Base-by-base conservation (phyloP, 2,797 vertebrate genomes). In the Euthynnus affinis region DNA sequence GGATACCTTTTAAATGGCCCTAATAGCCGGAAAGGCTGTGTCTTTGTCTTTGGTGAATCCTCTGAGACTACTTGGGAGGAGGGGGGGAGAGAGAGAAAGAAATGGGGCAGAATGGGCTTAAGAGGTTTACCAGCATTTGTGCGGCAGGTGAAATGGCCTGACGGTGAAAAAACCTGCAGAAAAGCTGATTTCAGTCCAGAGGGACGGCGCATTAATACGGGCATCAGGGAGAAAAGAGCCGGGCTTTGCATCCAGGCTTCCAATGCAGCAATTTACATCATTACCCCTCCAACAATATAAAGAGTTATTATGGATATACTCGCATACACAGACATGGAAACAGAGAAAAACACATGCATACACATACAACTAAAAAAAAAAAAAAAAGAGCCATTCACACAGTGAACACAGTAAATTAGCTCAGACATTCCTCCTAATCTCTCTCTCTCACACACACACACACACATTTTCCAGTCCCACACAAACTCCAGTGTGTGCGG, bases 51-150 rank as follows among this genome's bases (percentile, higher is more conserved):
- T 5, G 56, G 64, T 34, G 67, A 76, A 51, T 85, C 91, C 86
- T 82, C 64, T 13, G 84, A 81, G 89, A 76, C 74, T 23, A 25
- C 67, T 44, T 42, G 58, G 60, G 85, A 63, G 74, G 64, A 53
- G 55, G 40, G 84, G 62, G 72, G 64, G 58, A 57, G 44, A 49
- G 66, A 44, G 68, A 52, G 76, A 69, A 65, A 87, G 78, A 81
- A 82, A 81, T 72, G 77, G 78, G 80, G 89, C 64, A 79, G 82
- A 87, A 73, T 71, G 63, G 77, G 73, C 82, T 91, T 93, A 90
- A 94, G 91, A 93, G 93, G 92, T 93, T 94, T 91, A 89, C 87
- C 52, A 80, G 88, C 90, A 89, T 90, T 88, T 86, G 80, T 82
- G 85, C 86, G 83, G 92, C 88, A 93, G 89, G 91, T 92, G 87